These are phyloP conservation scores for Drosophila busckii DNA, from an alignment of 1,140 invertebrate species.

Conservation along the genomic window DNA sequence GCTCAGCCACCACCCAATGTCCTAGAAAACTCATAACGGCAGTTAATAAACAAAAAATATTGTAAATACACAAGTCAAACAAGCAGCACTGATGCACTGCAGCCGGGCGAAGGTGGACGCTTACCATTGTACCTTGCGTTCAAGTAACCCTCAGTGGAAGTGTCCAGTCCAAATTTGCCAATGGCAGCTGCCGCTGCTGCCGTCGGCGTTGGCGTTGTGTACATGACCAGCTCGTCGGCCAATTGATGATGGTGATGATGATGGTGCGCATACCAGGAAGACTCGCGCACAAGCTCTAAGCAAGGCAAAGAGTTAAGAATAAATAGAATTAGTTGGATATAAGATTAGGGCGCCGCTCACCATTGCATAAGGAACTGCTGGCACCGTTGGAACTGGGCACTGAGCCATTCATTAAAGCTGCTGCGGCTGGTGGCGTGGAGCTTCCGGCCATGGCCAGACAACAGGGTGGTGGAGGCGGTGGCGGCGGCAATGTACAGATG, in stretches of 20 bases:
- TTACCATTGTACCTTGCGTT: conserved; percentile 79
- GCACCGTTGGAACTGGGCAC: conserved; percentile 23
- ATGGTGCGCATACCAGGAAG: conserved; percentile 70
- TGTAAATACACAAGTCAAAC: conserved; percentile 68
- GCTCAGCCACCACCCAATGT: background rate
- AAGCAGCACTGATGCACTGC: conserved; percentile 29
- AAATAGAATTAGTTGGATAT: background rate
- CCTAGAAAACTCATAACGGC: conserved; percentile 52
- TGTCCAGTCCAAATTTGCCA: conserved; percentile 72
- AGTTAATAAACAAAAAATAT: conserved; percentile 68
- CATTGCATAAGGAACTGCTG: conserved; percentile 49
- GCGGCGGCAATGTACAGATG: conserved; percentile 42
- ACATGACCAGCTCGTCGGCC: conserved; percentile 70
- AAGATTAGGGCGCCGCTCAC: conserved; percentile 14
- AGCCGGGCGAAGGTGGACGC: conserved; percentile 58
- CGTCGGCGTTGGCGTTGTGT: conserved; percentile 58
- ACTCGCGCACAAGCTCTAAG: conserved; percentile 71
- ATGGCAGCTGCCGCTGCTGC: conserved; percentile 53
- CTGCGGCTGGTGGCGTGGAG: conserved; percentile 39
- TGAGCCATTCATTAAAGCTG: conserved; percentile 48
- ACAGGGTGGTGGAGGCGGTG: conserved; percentile 42
- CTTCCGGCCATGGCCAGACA: conserved; percentile 43
- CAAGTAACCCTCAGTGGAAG: conserved; percentile 75
- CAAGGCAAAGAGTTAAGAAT: background rate
- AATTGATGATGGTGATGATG: conserved; percentile 67